A percentile compares a stretch with the other conserved stretches of the same genome.
Conservation (phyloP, 2,888 invertebrate species). For the Morpho deidamia region DNA sequence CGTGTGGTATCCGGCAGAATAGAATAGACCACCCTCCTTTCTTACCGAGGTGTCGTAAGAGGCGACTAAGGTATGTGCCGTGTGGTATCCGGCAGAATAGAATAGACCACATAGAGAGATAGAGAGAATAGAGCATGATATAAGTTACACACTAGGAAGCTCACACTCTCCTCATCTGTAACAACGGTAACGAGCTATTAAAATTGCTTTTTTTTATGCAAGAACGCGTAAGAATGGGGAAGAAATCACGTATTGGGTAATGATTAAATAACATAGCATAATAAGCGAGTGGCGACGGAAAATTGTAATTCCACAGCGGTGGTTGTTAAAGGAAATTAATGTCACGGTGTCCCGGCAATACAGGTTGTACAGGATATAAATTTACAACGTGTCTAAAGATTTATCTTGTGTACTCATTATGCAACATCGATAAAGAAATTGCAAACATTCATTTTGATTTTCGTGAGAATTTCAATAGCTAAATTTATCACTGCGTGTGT, state of each 20-base stretch:
- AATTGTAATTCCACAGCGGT: constrained; percentile 7
- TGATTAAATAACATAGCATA: constrained; percentile 13
- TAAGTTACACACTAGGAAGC: neutral
- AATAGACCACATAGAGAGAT: too few relatives aligned
- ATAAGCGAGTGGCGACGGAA: constrained; percentile 8
- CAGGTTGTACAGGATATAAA: constrained; percentile 14
- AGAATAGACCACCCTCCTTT: too few relatives aligned
- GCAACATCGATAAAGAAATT: neutral
- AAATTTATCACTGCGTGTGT: too few relatives aligned
- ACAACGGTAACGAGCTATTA: neutral
- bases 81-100: too few relatives aligned
- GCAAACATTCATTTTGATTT: neutral
- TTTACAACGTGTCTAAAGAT: constrained; percentile 4
- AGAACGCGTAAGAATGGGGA: constrained; percentile 1
- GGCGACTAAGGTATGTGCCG: too few relatives aligned
- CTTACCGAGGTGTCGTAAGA: too few relatives aligned
- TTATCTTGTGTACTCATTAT: constrained; percentile 6
- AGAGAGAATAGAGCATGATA: too few relatives aligned
- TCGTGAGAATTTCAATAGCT: neutral
- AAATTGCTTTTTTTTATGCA: neutral
- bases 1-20: too few relatives aligned
- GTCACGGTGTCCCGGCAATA: neutral
- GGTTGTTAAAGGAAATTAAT: constrained; percentile 2
- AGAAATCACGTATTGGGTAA: constrained; percentile 6
- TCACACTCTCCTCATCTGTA: neutral